Conservation (phyloP, 2,888 invertebrate genomes). For the Chaitophorus viminalis region DNA sequence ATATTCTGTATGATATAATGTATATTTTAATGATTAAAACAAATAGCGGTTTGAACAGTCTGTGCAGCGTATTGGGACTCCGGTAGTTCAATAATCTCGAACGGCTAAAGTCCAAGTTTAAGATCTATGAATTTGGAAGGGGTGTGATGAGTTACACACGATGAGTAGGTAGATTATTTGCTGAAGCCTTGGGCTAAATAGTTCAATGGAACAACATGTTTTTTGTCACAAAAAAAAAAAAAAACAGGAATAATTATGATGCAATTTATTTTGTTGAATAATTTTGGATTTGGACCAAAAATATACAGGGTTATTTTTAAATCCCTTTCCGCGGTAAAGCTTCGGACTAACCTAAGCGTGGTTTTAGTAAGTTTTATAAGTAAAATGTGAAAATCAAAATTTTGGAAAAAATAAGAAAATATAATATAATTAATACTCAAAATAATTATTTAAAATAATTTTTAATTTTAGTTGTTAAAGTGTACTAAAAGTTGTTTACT, state of each 20-base stretch:
- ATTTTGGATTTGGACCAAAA: conserved; percentile 58
- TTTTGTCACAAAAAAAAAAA: conserved; percentile 38
- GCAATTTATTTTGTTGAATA: conserved; percentile 52
- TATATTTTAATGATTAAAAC: neutral
- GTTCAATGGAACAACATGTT: conserved; percentile 54
- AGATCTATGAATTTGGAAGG: conserved; percentile 37
- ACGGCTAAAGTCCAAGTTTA: neutral
- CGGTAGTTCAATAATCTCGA: neutral
- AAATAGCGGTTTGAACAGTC: neutral
- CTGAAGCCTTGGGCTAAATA: conserved; percentile 37
- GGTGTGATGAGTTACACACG: conserved; percentile 5
- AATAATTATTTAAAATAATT: too few relatives aligned
- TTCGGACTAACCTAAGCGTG: conserved; percentile 34
- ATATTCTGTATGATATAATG: neutral
- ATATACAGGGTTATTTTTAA: conserved; percentile 47
- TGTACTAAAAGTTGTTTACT: too few relatives aligned
- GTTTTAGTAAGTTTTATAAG: neutral
- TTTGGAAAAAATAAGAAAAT: neutral
- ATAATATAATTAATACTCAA: too few relatives aligned
- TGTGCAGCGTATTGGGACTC: conserved; percentile 18
- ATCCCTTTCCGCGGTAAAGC: conserved; percentile 10
- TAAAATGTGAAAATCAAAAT: neutral
- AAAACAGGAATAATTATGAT: conserved; percentile 36
- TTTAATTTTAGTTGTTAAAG: too few relatives aligned
- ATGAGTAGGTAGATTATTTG: neutral